Conservation (phyloP, 2,797 vertebrate genomes). For the Lithobates pipiens region DNA sequence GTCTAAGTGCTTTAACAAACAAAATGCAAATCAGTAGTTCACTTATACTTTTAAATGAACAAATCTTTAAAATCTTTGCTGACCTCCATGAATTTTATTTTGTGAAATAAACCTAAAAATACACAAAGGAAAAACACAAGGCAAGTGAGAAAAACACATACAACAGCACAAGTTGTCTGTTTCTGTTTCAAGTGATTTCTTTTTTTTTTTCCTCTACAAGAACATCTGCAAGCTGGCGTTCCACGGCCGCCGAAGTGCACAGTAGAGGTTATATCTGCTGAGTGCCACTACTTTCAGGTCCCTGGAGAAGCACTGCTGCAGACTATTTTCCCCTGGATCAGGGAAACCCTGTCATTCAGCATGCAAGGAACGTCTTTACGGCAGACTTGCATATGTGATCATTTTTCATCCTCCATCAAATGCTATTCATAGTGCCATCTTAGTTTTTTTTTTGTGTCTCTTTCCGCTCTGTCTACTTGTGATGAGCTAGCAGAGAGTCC, state of each 20-base stretch:
- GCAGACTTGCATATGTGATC: conserved; percentile 54
- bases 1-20: no score
- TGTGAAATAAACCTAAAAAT: neutral
- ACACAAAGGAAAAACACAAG: neutral
- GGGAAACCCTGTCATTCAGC: conserved; percentile 56
- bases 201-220: conserved; percentile 48
- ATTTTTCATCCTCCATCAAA: conserved; percentile 53
- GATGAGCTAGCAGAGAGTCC: conserved; percentile 36
- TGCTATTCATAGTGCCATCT: conserved; percentile 46
- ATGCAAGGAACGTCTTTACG: conserved; percentile 52
- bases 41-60: no score
- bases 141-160: neutral
- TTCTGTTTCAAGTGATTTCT: conserved; percentile 52
- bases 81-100: no score
- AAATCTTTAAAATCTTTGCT: no score
- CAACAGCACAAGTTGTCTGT: conserved; percentile 21
- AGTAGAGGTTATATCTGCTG: conserved; percentile 51
- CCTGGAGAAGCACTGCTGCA: conserved; percentile 54
- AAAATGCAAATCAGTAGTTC: no score
- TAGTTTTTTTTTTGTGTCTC: conserved; percentile 14
- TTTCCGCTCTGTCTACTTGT: conserved; percentile 12
- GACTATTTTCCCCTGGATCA: conserved; percentile 34
- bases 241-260: conserved; percentile 48
- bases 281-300: conserved; percentile 43
- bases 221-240: conserved; percentile 57